These are phyloP conservation scores for Leucania comma DNA, from an alignment of 2,888 invertebrate genomes.

Conservation along the genomic window DNA sequence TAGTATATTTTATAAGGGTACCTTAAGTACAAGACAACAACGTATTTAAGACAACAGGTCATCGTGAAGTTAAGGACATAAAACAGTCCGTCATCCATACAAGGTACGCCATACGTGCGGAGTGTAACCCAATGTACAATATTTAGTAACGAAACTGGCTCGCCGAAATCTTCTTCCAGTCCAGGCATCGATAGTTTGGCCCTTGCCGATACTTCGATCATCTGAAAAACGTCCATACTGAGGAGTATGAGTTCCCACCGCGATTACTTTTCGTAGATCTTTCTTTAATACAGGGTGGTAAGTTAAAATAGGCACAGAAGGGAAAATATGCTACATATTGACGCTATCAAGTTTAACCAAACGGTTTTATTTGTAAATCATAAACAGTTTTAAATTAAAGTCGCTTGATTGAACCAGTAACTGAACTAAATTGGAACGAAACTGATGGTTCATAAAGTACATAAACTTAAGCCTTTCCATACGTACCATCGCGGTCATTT, in stretches of 20 bases:
- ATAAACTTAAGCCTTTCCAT: too few species aligned
- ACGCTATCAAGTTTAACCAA: background rate
- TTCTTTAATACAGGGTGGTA: background rate
- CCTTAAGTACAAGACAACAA: background rate
- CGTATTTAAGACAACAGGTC: background rate
- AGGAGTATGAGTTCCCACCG: background rate
- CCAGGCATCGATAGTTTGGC: background rate
- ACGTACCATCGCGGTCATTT: too few species aligned
- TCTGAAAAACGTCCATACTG: background rate
- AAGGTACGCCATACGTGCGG: background rate
- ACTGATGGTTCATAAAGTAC: background rate
- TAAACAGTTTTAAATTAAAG: too few species aligned
- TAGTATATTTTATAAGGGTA: background rate
- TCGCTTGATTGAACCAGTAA: too few species aligned
- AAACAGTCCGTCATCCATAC: background rate
- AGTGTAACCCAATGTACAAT: background rate
- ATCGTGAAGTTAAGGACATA: background rate
- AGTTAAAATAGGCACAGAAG: background rate
- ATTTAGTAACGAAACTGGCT: background rate
- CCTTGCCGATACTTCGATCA: background rate
- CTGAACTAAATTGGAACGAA: background rate
- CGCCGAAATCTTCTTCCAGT: background rate
- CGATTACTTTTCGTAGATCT: background rate
- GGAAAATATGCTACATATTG: background rate
- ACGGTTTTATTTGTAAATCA: too few species aligned